Evolutionary conservation across 1,140 invertebrate genomes (phyloP).

Genomic region (Drosophila lacertosa): DNA sequence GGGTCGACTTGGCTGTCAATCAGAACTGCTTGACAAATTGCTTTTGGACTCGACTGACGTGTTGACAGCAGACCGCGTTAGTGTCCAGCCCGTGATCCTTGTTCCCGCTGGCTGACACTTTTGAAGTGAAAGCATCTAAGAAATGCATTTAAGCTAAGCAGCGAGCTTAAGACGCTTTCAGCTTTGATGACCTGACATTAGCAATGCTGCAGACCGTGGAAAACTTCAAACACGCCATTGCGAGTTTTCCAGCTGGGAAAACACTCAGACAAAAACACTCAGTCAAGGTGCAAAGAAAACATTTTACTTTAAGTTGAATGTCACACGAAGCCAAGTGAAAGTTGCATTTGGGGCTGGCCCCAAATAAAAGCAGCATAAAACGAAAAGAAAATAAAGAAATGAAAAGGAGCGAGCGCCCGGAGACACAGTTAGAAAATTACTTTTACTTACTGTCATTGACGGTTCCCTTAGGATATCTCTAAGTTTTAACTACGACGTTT

Average conservation of each 20-base stretch:
- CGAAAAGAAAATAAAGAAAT: slow-evolving; percentile 16
- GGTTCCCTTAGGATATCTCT: slow-evolving; percentile 56
- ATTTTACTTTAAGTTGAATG: slow-evolving; percentile 68
- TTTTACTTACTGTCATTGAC: slow-evolving; percentile 68
- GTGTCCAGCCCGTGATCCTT: not conserved
- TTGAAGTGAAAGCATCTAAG: slow-evolving; percentile 3
- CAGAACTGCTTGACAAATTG: slow-evolving; percentile 81
- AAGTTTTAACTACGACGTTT: slow-evolving; percentile 44
- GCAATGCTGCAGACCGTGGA: slow-evolving; percentile 19
- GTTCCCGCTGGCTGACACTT: slow-evolving; percentile 5
- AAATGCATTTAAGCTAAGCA: slow-evolving; percentile 38
- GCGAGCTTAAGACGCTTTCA: slow-evolving; percentile 20
- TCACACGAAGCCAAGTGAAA: slow-evolving; percentile 69
- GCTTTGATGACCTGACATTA: slow-evolving; percentile 19
- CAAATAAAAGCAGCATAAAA: slow-evolving; percentile 4
- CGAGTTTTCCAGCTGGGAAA: slow-evolving; percentile 62
- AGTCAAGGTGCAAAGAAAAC: slow-evolving; percentile 55
- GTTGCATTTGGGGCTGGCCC: slow-evolving; percentile 44
- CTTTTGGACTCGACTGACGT: slow-evolving; percentile 73
- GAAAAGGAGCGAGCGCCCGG: slow-evolving; percentile 1
- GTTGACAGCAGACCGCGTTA: slow-evolving; percentile 53
- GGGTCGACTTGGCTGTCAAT: slow-evolving; percentile 72
- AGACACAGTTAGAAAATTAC: slow-evolving; percentile 72
- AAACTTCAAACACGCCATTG: slow-evolving; percentile 54
- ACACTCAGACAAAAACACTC: slow-evolving; percentile 58